These are phyloP conservation scores for Capromys pilorides DNA, from an alignment of 2,797 vertebrate species.

Conservation along the genomic window DNA sequence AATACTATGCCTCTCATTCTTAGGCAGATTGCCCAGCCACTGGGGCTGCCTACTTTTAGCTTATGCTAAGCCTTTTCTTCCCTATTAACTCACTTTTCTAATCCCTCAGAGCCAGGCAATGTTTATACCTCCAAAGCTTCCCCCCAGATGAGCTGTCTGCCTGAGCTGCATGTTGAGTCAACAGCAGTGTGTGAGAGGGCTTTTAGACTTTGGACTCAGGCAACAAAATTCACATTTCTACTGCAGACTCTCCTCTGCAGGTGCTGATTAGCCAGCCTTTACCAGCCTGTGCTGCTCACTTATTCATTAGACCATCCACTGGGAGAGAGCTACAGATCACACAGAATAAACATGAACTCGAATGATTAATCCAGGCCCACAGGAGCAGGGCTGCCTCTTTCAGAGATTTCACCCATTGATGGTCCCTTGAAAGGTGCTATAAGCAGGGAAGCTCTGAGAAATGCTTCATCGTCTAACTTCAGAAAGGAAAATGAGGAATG, in stretches of 20 bases:
- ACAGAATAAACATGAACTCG: not conserved
- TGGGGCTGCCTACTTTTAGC: not conserved
- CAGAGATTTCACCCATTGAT: not conserved
- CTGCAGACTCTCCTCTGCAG: not conserved
- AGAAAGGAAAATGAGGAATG: not conserved
- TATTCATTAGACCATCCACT: not conserved
- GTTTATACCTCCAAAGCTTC: not conserved
- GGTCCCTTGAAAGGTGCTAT: not conserved
- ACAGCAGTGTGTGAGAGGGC: not conserved
- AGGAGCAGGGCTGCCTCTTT: not conserved
- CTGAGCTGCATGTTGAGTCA: not conserved
- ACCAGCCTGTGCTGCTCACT: not conserved
- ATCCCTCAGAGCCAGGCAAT: not conserved
- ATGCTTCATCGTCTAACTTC: not conserved
- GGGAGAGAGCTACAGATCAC: not conserved
- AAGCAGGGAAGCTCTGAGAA: not conserved
- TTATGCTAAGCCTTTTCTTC: not conserved
- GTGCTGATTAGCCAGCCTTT: accelerated
- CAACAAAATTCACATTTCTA: not conserved
- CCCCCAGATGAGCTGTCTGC: not conserved
- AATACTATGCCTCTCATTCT: not conserved
- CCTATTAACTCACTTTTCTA: not conserved
- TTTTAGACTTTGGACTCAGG: not conserved
- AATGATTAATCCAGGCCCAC: not conserved
- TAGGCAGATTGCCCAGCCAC: not conserved